Conservation (phyloP, 2,797 vertebrate species). For the Hypotaenidia philippensis region DNA sequence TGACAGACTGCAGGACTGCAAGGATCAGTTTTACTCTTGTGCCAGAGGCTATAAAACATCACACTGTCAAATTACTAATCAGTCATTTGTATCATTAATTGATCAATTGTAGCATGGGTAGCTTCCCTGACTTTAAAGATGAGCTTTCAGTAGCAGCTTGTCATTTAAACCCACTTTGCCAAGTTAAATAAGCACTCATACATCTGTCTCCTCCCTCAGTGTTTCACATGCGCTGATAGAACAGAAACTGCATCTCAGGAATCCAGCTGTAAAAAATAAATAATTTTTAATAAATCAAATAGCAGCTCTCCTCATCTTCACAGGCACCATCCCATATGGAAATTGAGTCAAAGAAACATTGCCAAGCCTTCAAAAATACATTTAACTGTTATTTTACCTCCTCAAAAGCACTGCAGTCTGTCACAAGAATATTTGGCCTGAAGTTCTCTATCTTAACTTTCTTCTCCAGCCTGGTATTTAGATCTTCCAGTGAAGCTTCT, state of each 20-base stretch:
- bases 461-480: conserved; percentile 86
- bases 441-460: conserved; percentile 86
- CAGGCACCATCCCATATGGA: background rate
- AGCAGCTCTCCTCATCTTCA: background rate
- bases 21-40: background rate
- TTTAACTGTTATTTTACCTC: conserved; percentile 83
- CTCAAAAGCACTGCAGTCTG: conserved; percentile 86
- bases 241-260: background rate
- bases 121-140: background rate
- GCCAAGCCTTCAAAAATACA: background rate
- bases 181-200: background rate
- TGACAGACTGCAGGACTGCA: background rate
- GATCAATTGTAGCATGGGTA: background rate
- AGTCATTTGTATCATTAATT: background rate
- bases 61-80: background rate
- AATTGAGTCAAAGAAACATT: background rate
- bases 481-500: conserved; percentile 88
- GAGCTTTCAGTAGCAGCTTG: background rate
- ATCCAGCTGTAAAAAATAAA: background rate
- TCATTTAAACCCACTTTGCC: background rate
- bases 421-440: conserved; percentile 90
- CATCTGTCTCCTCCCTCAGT: background rate
- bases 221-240: background rate
- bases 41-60: background rate
- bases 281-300: background rate